Percentiles rank a stretch among this genome's conserved stretches.
phyloP scores from a whole-genome alignment of 2,888 invertebrate species.

The Drosophila planitibia region DNA sequence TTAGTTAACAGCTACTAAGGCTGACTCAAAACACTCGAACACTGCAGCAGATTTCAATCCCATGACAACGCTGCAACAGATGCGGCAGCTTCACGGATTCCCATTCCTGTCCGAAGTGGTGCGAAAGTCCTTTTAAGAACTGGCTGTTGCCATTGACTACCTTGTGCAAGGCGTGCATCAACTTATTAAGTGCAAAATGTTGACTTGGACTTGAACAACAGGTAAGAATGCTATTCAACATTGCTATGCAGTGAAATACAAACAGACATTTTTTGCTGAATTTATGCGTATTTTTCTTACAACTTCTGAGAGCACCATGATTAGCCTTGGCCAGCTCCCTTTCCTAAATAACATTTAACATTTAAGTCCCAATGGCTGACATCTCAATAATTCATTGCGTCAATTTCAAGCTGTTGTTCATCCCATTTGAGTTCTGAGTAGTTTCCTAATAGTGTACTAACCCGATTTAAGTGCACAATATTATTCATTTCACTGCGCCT shows the following conservation, averaged over 20 bases:
- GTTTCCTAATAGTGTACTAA: not conserved
- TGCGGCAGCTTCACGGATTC: conserved; percentile 15
- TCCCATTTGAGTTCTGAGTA: not conserved
- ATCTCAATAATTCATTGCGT: not conserved
- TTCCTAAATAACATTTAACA: not conserved
- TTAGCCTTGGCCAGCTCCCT: not conserved
- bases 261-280: not conserved
- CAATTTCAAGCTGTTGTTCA: not conserved
- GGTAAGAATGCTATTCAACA: not conserved
- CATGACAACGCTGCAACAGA: conserved; percentile 41
- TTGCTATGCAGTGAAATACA: not conserved
- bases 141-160: conserved; percentile 15
- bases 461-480: conserved; percentile 20
- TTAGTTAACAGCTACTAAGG: conserved; percentile 31
- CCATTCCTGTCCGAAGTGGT: not conserved
- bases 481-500: conserved; percentile 18
- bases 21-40: not conserved
- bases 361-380: not conserved
- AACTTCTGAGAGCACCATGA: no score
- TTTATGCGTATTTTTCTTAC: not conserved
- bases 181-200: conserved; percentile 16
- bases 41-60: conserved; percentile 20
- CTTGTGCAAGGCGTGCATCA: conserved; percentile 4
- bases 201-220: conserved; percentile 1
- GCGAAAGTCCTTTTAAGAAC: conserved; percentile 31